Evolutionary conservation across 1,140 invertebrate species (phyloP).

Genomic region (Acromyrmex heyeri): DNA sequence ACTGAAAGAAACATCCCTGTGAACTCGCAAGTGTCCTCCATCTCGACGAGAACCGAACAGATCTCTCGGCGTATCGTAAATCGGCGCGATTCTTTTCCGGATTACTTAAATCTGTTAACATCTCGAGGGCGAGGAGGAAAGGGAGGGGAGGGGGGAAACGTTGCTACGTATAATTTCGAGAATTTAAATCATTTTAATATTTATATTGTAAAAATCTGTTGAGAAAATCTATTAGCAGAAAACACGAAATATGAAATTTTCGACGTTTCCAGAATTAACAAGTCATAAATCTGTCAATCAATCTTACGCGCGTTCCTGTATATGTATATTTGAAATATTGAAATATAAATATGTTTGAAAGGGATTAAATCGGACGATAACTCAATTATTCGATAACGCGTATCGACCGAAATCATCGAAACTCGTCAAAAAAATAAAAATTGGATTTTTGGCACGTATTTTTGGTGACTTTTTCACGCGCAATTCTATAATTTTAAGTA

Average conservation of each 20-base stretch:
- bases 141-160: neutral
- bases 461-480: neutral
- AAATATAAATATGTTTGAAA: neutral
- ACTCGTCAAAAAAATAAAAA: neutral
- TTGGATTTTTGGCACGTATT: neutral
- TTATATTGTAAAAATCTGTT: neutral
- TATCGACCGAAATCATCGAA: neutral
- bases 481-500: neutral
- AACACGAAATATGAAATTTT: neutral
- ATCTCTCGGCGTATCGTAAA: neutral
- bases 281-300: conserved; percentile 15
- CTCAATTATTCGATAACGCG: conserved; percentile 18
- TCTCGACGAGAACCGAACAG: neutral
- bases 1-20: neutral
- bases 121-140: neutral
- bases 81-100: neutral
- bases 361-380: neutral
- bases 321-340: neutral
- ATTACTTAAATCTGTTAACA: neutral
- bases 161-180: neutral
- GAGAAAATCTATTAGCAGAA: neutral
- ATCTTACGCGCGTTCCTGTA: neutral
- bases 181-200: too few relatives aligned
- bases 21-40: neutral
- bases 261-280: conserved; percentile 11